Percentiles rank a stretch among this genome's conserved stretches.
Conservation (phyloP, 2,888 invertebrate species). For the Hirudinaria manillensis region DNA sequence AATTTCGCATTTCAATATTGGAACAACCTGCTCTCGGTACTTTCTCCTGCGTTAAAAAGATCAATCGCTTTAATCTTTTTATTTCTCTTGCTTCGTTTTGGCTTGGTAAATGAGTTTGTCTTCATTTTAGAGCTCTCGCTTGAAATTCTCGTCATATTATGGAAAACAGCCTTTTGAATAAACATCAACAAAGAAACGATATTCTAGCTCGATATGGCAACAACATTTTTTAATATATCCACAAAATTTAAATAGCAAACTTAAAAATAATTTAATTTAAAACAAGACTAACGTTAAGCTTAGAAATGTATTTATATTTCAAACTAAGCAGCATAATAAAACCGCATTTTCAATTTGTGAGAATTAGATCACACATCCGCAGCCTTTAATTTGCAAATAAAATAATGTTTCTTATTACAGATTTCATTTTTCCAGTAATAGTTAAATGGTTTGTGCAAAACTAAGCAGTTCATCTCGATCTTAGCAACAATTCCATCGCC, state of each 20-base stretch:
- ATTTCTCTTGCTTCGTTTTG: conserved; percentile 46
- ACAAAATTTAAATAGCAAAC: too few species aligned
- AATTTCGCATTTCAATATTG: too few species aligned
- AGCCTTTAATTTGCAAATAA: conserved; percentile 43
- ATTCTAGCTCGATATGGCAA: too few species aligned
- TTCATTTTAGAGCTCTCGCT: neutral
- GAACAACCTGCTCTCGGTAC: conserved; percentile 34
- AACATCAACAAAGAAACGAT: too few species aligned
- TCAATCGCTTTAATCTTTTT: conserved; percentile 46
- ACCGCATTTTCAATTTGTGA: neutral
- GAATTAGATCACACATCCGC: neutral
- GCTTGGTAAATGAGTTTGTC: conserved; percentile 39
- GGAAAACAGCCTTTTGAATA: too few species aligned
- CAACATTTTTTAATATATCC: too few species aligned
- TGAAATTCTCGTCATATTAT: too few species aligned
- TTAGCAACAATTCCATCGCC: neutral
- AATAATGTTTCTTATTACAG: conserved; percentile 44
- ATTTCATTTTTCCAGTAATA: conserved; percentile 45
- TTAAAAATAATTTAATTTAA: too few species aligned
- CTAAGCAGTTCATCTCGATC: conserved; percentile 43
- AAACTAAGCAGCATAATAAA: too few species aligned
- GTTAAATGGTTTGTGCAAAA: conserved; percentile 41
- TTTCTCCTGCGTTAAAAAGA: conserved; percentile 40
- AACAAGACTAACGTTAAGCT: too few species aligned
- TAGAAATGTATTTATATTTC: too few species aligned